Percentiles rank a stretch among this genome's conserved stretches.
Evolutionary conservation across 2,888 invertebrate species (phyloP).

Genomic region (Laothoe populi): DNA sequence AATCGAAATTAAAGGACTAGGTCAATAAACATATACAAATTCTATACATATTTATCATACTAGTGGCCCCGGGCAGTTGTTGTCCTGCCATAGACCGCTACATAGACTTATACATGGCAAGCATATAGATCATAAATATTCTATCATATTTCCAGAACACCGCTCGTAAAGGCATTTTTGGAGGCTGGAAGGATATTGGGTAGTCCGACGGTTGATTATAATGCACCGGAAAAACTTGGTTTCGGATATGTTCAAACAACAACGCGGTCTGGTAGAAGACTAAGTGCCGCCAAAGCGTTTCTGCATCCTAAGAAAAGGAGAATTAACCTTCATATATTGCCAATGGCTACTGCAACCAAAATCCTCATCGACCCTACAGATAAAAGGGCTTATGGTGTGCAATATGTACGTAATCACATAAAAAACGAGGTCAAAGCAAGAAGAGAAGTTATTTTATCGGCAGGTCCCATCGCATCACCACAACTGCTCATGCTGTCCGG

Average conservation of each 20-base stretch:
- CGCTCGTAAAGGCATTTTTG: slow-evolving; percentile 86
- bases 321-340: slow-evolving; percentile 84
- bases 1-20: too few species aligned
- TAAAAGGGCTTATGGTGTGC: slow-evolving; percentile 82
- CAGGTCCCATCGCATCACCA: slow-evolving; percentile 92
- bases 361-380: slow-evolving; percentile 79
- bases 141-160: slow-evolving; percentile 54
- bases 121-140: neutral
- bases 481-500: slow-evolving; percentile 93
- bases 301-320: slow-evolving; percentile 80
- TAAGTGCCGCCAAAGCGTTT: slow-evolving; percentile 86
- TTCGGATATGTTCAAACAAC: slow-evolving; percentile 87
- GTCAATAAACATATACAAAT: too few species aligned
- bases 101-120: neutral
- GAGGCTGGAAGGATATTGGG: slow-evolving; percentile 87
- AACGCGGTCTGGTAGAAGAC: slow-evolving; percentile 83
- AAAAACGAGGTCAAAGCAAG: slow-evolving; percentile 78
- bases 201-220: slow-evolving; percentile 87
- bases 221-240: slow-evolving; percentile 83
- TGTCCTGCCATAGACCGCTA: too few species aligned
- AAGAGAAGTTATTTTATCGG: slow-evolving; percentile 89
- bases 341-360: slow-evolving; percentile 80
- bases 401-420: slow-evolving; percentile 73
- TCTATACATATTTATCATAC: too few species aligned
- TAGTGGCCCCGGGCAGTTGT: too few species aligned